Evolutionary conservation across 2,888 invertebrate genomes (phyloP), one percentile per base, ranked within the genome.

Genomic region (Hetaerina titia): DNA sequence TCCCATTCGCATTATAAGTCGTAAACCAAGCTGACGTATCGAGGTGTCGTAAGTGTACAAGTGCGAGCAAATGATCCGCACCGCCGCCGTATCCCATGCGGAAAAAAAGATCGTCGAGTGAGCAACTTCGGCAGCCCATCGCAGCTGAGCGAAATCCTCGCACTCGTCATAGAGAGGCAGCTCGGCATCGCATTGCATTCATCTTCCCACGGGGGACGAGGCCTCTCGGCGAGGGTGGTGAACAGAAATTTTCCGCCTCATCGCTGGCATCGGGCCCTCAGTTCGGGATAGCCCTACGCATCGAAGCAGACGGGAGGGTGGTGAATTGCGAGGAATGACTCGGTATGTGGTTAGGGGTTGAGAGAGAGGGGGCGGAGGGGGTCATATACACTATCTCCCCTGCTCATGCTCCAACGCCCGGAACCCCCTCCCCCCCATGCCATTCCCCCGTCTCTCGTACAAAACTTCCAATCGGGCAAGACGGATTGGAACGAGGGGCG

Each of bases 161-260:
- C 81, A 11, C 31, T 15, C 25, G 81, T 15, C 31, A 81, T 81
- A 8, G 25, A 25, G 81, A 15, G 81, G 31, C 31, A 25, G 81
- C 8, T n/a, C n/a, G 22, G 19, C 22, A n/a, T 6, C 8, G 69
- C 69, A 15, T 81, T 25, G 81, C 81, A 81, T 81, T 81, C 81
- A 81, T 81, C 81, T 81, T 81, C 31, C 81, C 81, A 13, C 31
- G 69, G 69, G 69, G 69, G 19, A 7, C 25, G 15, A 81, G 25
- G 31, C 58, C 57, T 15, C 57, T 58, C 56, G 57, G 22, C n/a
- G n/a, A 22, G 58, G 57, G 89, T 11, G n/a, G 89, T 89, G 89
- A 89, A 58, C 58, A 11, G 89, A 89, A 89, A 89, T 89, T 89
- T 89, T 89, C 89, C 89, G 58, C n/a, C 89, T 89, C 89, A 89